phyloP scores from a whole-genome alignment of 1,140 invertebrate genomes.

The Lepeophtheirus salmonis region DNA sequence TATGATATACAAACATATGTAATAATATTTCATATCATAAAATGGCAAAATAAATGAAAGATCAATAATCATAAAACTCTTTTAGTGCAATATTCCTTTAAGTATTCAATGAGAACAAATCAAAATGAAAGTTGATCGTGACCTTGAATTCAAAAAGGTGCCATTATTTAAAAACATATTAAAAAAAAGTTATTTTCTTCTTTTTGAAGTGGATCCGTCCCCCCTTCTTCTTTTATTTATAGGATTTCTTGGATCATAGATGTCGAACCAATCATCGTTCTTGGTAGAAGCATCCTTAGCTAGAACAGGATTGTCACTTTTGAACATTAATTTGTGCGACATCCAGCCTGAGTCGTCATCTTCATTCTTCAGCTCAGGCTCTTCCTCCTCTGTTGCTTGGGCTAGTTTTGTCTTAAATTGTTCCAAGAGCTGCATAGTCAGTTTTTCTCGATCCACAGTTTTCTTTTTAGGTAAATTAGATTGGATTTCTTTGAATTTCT shows the following conservation, averaged over 20 bases:
- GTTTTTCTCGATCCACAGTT: conserved; percentile 32
- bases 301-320: conserved; percentile 48
- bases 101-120: no score
- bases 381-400: conserved; percentile 25
- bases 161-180: no score
- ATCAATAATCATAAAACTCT: no score
- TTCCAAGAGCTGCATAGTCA: conserved; percentile 50
- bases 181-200: no score
- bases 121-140: no score
- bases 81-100: no score
- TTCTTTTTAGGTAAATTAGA: conserved; percentile 32
- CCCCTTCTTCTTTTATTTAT: conserved; percentile 72
- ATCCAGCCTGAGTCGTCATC: conserved; percentile 37
- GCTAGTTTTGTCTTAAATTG: conserved; percentile 60
- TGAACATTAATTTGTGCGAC: conserved; percentile 54
- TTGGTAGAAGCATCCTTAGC: conserved; percentile 91
- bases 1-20: no score
- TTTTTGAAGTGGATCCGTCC: conserved; percentile 23
- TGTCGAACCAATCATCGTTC: conserved; percentile 84
- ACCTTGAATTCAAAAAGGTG: no score
- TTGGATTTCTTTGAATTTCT: conserved; percentile 56
- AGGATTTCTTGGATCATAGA: conserved; percentile 83
- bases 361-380: conserved; percentile 21
- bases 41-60: no score
- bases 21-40: no score